Conservation (phyloP, 2,888 invertebrate genomes). For the Athalia rosae region DNA sequence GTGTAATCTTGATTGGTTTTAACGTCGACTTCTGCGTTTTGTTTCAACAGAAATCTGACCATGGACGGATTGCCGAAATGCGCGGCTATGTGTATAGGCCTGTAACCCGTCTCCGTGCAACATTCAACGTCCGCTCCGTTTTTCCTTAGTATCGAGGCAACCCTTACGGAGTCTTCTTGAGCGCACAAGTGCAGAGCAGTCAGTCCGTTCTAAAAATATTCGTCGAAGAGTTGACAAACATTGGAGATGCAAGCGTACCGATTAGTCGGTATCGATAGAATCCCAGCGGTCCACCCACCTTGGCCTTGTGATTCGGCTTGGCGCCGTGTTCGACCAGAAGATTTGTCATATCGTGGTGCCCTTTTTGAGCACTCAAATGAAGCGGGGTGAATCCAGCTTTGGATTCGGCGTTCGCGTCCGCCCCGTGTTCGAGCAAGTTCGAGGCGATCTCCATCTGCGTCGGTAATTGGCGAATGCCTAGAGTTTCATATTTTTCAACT, state of each 20-base stretch:
- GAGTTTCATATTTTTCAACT: background rate
- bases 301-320: slow-evolving; percentile 89
- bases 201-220: slow-evolving; percentile 83
- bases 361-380: slow-evolving; percentile 96
- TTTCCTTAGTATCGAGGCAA: slow-evolving; percentile 87
- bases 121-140: slow-evolving; percentile 85
- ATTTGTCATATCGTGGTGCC: slow-evolving; percentile 95
- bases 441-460: slow-evolving; percentile 93
- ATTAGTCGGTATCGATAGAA: too few species aligned
- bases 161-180: slow-evolving; percentile 92
- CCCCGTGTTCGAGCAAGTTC: slow-evolving; percentile 93
- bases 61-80: slow-evolving; percentile 97
- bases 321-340: slow-evolving; percentile 93
- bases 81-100: slow-evolving; percentile 96
- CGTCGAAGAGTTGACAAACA: background rate
- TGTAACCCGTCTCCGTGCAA: slow-evolving; percentile 90
- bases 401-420: slow-evolving; percentile 93
- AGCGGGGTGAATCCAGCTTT: slow-evolving; percentile 97
- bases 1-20: slow-evolving; percentile 85
- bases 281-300: slow-evolving; percentile 66
- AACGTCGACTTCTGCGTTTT: slow-evolving; percentile 90
- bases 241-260: background rate
- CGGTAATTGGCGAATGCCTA: slow-evolving; percentile 40
- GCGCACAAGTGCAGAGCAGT: slow-evolving; percentile 97
- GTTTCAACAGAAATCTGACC: slow-evolving; percentile 91